Evolutionary conservation across 2,888 invertebrate genomes (phyloP), one percentile per base, ranked within the genome.

Genomic region (Chrysotoxum bicinctum): DNA sequence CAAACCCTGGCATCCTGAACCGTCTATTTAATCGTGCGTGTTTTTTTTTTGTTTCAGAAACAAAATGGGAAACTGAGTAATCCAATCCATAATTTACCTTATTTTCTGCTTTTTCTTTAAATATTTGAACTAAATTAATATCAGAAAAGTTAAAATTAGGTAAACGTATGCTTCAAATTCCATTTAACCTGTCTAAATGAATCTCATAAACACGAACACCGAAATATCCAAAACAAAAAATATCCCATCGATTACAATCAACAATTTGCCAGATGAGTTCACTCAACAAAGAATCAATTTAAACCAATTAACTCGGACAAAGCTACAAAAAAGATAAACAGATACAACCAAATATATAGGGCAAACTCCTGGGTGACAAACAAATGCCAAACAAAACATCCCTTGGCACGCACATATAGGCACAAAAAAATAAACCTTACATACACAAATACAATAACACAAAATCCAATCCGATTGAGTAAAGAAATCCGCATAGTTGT

Each of bases 291-390:
- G 3, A 48, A 35, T 43, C 43, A 64, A 84, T 70, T 52, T 66
- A 74, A 64, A 19, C 58, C 75, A 75, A 84, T 83, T 74, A 76
- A 77, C 35, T 48, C 48, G 19, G 8, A 73, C 78, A 73, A 73
- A 73, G 21, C 26, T 30, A 54, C 35, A 66, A 75, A 73, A 83
- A 70, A 40, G 60, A 80, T 80, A 66, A 80, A 66, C 35, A 66
- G 19, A 79, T 43, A 43, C 16, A 68, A 12, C 16, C 48, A 62
- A 68, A n/a, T n/a, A 82, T 68, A 64, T 62, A 64, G 77, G 64
- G 43, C 74, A 50, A 74, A 45, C 58, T 70, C 50, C 50, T 32
- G 40, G 19, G 32, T 23, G 70, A 68, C 73, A 78, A 56, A 68
- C 62, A 77, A 56, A 81, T 21, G 69, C 60, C 68, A 77, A 54